These are phyloP conservation scores for Spisula subtruncata DNA, from an alignment of 2,888 invertebrate species.

Conservation along the genomic window DNA sequence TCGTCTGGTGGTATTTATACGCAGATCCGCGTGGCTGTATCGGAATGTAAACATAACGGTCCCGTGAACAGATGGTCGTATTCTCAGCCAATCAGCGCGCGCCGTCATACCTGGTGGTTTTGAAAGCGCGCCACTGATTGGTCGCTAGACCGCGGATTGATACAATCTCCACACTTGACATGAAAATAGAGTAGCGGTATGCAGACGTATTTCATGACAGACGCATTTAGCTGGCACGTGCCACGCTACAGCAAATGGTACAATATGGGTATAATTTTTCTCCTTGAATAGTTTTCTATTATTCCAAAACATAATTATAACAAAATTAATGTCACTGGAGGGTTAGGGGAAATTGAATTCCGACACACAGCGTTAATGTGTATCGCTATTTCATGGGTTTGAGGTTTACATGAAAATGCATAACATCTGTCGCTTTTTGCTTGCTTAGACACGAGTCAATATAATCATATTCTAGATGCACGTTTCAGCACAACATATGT, in stretches of 20 bases:
- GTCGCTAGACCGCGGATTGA: constrained; percentile 46
- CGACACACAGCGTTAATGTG: constrained; percentile 40
- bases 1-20: constrained; percentile 64
- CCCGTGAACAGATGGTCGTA: constrained; percentile 69
- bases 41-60: constrained; percentile 75
- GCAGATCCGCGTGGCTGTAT: constrained; percentile 66
- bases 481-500: not conserved
- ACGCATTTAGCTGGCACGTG: constrained; percentile 71
- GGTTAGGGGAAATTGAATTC: constrained; percentile 56
- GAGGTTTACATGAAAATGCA: constrained; percentile 32
- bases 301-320: constrained; percentile 63
- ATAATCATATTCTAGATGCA: not conserved
- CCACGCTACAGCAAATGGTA: constrained; percentile 70
- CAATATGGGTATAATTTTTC: constrained; percentile 71
- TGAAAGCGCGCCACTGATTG: constrained; percentile 63
- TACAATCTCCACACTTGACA: constrained; percentile 63
- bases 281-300: constrained; percentile 69
- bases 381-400: constrained; percentile 38
- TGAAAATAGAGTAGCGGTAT: constrained; percentile 57
- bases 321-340: constrained; percentile 64
- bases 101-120: constrained; percentile 17
- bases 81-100: constrained; percentile 66
- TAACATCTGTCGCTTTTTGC: constrained; percentile 51
- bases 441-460: constrained; percentile 43
- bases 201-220: constrained; percentile 58